Conservation (phyloP, 2,888 invertebrate species). For the Linnaemya tessellans region DNA sequence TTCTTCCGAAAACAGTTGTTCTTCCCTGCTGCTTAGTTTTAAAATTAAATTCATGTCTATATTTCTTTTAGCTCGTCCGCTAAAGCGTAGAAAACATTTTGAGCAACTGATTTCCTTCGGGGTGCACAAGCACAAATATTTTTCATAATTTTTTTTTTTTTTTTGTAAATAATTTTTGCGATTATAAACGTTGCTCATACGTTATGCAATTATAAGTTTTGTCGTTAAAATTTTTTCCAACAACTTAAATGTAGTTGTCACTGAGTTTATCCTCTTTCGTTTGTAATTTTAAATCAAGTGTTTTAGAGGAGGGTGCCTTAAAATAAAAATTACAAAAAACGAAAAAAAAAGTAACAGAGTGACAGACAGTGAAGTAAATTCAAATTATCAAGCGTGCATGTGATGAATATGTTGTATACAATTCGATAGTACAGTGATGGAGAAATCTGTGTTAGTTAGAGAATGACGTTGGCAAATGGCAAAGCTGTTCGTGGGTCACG, state of each 20-base stretch:
- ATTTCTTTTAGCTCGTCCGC: too few relatives aligned
- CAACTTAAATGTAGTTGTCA: slow-evolving; percentile 78
- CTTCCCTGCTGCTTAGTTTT: too few relatives aligned
- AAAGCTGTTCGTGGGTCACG: too few relatives aligned
- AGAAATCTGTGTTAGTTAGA: neutral
- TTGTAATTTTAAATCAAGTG: slow-evolving; percentile 59
- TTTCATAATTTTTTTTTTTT: neutral
- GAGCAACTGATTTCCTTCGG: neutral
- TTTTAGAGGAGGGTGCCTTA: slow-evolving; percentile 18
- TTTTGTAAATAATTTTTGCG: slow-evolving; percentile 6
- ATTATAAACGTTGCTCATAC: slow-evolving; percentile 74
- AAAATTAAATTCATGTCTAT: too few relatives aligned
- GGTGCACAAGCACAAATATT: neutral
- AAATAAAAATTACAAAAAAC: slow-evolving; percentile 3
- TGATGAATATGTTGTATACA: slow-evolving; percentile 13
- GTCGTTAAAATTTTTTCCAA: slow-evolving; percentile 79
- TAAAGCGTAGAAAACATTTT: too few relatives aligned
- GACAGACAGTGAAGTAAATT: slow-evolving; percentile 7
- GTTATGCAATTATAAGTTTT: slow-evolving; percentile 82
- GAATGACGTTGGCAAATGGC: too few relatives aligned
- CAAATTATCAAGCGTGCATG: neutral
- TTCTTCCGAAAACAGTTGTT: too few relatives aligned
- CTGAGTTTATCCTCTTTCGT: slow-evolving; percentile 13
- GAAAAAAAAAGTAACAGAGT: slow-evolving; percentile 18
- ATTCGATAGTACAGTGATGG: slow-evolving; percentile 15